Conservation (phyloP, 2,888 invertebrate genomes). For the Dusona sp. region DNA sequence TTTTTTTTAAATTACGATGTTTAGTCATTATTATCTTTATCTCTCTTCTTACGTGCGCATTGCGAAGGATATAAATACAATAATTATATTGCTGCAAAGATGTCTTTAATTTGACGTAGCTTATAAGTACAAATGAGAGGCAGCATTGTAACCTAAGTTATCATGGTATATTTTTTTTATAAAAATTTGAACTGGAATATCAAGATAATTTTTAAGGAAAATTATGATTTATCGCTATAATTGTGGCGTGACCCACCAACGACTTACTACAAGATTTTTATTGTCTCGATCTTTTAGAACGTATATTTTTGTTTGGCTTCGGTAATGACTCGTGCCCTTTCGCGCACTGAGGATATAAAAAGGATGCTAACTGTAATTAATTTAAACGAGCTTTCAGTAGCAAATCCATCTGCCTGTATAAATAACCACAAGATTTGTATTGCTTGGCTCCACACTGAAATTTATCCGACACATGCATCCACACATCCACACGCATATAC, state of each 20-base stretch:
- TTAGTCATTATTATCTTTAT: neutral
- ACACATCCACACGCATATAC: neutral
- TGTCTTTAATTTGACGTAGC: no score
- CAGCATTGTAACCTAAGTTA: neutral
- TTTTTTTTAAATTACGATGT: neutral
- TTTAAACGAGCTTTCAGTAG: neutral
- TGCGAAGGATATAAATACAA: neutral
- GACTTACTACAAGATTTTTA: neutral
- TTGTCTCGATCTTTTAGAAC: neutral
- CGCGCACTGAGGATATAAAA: neutral
- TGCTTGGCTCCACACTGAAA: neutral
- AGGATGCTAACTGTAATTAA: neutral
- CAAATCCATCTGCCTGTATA: constrained; percentile 19
- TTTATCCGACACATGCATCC: neutral
- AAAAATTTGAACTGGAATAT: neutral
- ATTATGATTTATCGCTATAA: neutral
- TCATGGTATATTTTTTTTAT: neutral
- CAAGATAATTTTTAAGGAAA: neutral
- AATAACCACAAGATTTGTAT: neutral
- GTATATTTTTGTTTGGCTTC: neutral
- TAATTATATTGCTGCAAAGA: no score
- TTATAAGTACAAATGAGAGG: no score
- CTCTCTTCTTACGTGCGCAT: neutral
- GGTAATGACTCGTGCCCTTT: neutral
- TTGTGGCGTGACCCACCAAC: neutral